phyloP scores from a whole-genome alignment of 2,888 invertebrate genomes.

The Gryllus longicercus region DNA sequence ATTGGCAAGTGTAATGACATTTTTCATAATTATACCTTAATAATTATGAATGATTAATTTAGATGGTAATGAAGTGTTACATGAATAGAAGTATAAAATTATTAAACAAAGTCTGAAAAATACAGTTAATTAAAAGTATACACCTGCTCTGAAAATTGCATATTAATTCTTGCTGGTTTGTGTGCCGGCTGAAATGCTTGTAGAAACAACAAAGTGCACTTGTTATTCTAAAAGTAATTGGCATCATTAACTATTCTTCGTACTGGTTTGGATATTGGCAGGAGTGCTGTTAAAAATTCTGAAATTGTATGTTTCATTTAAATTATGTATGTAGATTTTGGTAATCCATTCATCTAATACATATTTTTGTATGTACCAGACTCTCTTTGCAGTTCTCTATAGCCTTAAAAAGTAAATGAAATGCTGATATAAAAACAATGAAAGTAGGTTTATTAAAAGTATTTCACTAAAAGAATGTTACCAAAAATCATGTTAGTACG shows the following conservation, averaged over 20 bases:
- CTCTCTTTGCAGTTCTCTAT: too few species aligned
- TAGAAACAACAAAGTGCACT: slow-evolving; percentile 2
- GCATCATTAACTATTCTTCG: neutral
- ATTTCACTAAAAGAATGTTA: neutral
- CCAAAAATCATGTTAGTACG: neutral
- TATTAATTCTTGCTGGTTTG: neutral
- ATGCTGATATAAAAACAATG: neutral
- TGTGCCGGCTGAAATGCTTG: neutral
- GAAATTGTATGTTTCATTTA: too few species aligned
- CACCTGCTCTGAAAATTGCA: neutral
- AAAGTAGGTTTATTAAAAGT: neutral
- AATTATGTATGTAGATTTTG: neutral
- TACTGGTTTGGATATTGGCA: neutral
- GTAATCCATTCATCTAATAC: neutral
- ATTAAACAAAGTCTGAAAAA: neutral
- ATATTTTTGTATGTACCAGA: neutral
- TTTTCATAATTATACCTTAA: too few species aligned
- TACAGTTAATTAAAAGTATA: neutral
- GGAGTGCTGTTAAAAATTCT: too few species aligned
- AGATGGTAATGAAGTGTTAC: too few species aligned
- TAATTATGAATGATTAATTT: too few species aligned
- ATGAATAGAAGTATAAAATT: too few species aligned
- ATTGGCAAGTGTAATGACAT: too few species aligned
- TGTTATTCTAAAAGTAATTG: neutral
- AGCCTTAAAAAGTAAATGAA: neutral